Conservation (phyloP, 1,140 invertebrate genomes). For the Pristionchus pacificus region DNA sequence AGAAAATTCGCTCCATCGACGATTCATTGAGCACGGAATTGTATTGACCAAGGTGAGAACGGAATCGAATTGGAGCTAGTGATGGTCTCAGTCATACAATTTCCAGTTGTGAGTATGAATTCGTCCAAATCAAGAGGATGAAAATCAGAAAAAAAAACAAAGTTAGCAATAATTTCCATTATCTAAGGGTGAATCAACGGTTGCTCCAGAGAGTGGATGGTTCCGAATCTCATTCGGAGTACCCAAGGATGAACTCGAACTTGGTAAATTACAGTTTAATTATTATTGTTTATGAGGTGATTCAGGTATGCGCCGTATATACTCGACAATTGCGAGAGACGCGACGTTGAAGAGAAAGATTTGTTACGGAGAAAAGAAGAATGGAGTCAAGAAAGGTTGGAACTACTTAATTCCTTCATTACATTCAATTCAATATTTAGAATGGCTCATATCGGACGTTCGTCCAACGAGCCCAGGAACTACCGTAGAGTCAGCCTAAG, state of each 20-base stretch:
- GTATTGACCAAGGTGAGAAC: too few relatives aligned
- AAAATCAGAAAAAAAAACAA: too few relatives aligned
- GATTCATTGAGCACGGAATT: too few relatives aligned
- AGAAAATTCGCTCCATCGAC: too few relatives aligned
- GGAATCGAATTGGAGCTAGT: too few relatives aligned
- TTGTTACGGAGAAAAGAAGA: background rate
- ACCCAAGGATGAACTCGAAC: background rate
- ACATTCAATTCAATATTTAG: background rate
- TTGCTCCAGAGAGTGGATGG: background rate
- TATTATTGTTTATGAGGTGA: background rate
- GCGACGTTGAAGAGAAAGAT: background rate
- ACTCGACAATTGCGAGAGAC: background rate
- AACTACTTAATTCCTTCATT: background rate
- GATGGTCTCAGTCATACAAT: too few relatives aligned
- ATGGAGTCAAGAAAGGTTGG: background rate
- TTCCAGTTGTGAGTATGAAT: too few relatives aligned
- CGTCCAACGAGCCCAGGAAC: background rate
- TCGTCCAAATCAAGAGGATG: too few relatives aligned
- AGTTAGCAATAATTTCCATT: too few relatives aligned
- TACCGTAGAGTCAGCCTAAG: background rate
- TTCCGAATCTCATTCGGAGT: background rate
- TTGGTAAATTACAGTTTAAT: background rate
- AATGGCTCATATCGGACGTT: background rate
- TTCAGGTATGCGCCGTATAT: background rate
- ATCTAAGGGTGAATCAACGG: background rate